Conservation (phyloP, 2,888 invertebrate species). For the Orthosia cruda region DNA sequence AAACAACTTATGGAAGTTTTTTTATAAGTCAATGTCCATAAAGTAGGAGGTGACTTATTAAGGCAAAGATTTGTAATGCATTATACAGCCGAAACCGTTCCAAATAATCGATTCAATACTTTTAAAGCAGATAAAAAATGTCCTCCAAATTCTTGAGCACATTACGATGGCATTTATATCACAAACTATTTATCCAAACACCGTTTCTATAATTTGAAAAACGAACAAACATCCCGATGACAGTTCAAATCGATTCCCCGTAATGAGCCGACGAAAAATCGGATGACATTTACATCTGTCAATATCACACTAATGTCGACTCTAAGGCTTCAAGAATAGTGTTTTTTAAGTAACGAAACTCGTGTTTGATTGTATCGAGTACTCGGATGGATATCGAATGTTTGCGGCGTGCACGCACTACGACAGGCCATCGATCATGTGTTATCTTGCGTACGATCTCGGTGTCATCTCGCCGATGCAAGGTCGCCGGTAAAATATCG, state of each 20-base stretch:
- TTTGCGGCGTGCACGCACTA: constrained; percentile 73
- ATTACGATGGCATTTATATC: constrained; percentile 44
- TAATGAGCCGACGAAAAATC: constrained; percentile 78
- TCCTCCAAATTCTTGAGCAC: constrained; percentile 30
- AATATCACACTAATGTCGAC: constrained; percentile 65
- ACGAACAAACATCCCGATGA: constrained; percentile 72
- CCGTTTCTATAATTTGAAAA: constrained; percentile 63
- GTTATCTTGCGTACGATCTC: constrained; percentile 78
- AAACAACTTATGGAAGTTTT: neutral
- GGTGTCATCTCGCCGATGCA: constrained; percentile 78
- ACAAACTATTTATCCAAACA: constrained; percentile 63
- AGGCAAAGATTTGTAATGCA: neutral
- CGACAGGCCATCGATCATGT: constrained; percentile 82
- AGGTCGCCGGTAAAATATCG: constrained; percentile 75
- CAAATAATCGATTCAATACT: constrained; percentile 19
- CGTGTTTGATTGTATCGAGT: constrained; percentile 73
- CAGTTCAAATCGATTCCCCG: constrained; percentile 76
- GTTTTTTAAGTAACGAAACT: constrained; percentile 68
- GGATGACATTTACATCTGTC: constrained; percentile 73
- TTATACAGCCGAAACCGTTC: constrained; percentile 14
- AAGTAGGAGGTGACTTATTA: neutral
- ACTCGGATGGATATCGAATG: constrained; percentile 71
- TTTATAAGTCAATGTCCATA: neutral
- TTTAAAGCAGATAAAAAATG: constrained; percentile 16
- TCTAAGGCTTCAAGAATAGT: constrained; percentile 66